These are phyloP conservation scores for Acanthosepion esculentum DNA, from an alignment of 2,888 invertebrate genomes.

Conservation along the genomic window DNA sequence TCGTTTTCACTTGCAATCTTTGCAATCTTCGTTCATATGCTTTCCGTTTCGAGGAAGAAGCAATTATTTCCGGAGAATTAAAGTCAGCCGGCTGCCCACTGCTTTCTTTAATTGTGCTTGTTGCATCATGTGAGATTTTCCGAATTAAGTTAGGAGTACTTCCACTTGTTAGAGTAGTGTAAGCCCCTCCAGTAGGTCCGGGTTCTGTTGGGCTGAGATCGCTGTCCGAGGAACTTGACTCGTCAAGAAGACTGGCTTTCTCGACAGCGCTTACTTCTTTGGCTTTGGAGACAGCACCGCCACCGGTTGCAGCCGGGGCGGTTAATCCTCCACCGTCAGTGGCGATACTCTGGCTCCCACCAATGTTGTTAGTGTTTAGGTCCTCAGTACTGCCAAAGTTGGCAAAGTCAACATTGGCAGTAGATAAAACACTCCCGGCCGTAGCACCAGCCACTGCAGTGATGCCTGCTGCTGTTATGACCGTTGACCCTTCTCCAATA, in stretches of 20 bases:
- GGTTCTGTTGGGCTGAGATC: conserved; percentile 36
- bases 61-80: neutral
- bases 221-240: conserved; percentile 44
- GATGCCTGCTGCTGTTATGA: neutral
- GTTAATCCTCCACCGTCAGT: neutral
- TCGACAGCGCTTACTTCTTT: conserved; percentile 39
- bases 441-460: neutral
- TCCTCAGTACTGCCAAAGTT: conserved; percentile 34
- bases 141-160: neutral
- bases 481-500: neutral
- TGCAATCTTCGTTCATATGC: conserved; percentile 68
- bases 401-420: neutral
- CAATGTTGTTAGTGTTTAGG: neutral
- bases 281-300: neutral
- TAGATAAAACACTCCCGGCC: neutral
- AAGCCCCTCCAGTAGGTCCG: neutral
- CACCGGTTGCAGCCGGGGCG: neutral
- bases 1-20: conserved; percentile 67
- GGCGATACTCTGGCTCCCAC: neutral
- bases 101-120: neutral
- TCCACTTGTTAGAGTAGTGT: neutral
- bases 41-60: conserved; percentile 63
- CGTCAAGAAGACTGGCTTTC: conserved; percentile 42
- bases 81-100: neutral
- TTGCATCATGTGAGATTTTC: neutral